Percentiles rank a stretch among this genome's conserved stretches.
These are phyloP conservation scores for Petrophora chlorosata DNA, from an alignment of 2,888 invertebrate genomes.

Conservation along the genomic window DNA sequence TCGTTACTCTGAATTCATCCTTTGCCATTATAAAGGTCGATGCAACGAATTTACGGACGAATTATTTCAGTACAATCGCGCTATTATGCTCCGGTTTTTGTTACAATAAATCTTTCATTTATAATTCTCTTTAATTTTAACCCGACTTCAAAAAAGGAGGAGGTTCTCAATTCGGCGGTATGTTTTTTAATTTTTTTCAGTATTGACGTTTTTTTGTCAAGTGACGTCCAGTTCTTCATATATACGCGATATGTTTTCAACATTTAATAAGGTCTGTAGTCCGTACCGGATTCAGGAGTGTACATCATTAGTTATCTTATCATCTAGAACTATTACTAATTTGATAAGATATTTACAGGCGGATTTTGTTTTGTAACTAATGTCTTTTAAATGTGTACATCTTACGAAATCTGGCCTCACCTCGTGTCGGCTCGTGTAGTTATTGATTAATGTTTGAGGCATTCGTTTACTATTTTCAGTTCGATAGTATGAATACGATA, in stretches of 20 bases:
- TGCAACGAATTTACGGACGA: constrained; percentile 15
- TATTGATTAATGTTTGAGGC: no score
- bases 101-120: constrained; percentile 15
- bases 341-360: constrained; percentile 29
- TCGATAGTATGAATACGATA: no score
- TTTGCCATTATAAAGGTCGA: constrained; percentile 15
- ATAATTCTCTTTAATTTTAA: constrained; percentile 15
- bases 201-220: no score
- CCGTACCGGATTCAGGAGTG: constrained; percentile 29
- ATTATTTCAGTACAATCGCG: constrained; percentile 14
- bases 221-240: no score
- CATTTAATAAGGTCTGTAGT: constrained; percentile 15
- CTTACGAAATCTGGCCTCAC: not conserved
- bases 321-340: constrained; percentile 18
- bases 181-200: no score
- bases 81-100: constrained; percentile 4
- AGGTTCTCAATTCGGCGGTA: no score
- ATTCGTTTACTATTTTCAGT: no score
- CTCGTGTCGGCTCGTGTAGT: no score
- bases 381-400: not conserved
- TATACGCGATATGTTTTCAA: constrained; percentile 11
- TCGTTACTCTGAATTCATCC: constrained; percentile 13
- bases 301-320: constrained; percentile 32
- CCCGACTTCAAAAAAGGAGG: no score
- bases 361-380: constrained; percentile 24